phyloP scores from a whole-genome alignment of 1,140 invertebrate species.

The Zelostemma sp. region DNA sequence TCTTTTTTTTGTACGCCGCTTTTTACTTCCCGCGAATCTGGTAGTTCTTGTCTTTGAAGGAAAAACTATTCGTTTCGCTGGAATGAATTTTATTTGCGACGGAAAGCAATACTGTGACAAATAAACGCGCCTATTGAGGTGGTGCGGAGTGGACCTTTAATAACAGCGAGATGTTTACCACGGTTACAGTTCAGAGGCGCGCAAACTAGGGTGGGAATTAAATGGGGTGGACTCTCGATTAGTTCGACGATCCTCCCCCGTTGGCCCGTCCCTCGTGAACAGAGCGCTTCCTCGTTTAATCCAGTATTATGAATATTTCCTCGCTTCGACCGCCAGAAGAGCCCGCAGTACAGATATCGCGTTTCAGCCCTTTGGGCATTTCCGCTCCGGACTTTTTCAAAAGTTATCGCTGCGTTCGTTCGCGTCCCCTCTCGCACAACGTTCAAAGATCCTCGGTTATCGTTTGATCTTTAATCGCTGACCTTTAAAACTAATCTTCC shows the following conservation, averaged over 20 bases:
- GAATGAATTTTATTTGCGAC: background rate
- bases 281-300: conserved; percentile 42
- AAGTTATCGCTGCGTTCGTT: conserved; percentile 25
- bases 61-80: background rate
- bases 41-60: conserved; percentile 9
- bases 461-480: conserved; percentile 37
- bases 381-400: conserved; percentile 32
- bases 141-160: conserved; percentile 23
- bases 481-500: conserved; percentile 24
- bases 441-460: conserved; percentile 35
- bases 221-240: conserved; percentile 46
- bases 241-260: conserved; percentile 41
- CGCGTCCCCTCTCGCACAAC: conserved; percentile 14
- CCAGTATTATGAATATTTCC: conserved; percentile 55
- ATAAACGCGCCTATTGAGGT: conserved; percentile 8
- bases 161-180: conserved; percentile 26
- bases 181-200: conserved; percentile 17
- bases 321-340: conserved; percentile 32
- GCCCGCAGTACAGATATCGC: conserved; percentile 20
- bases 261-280: conserved; percentile 28
- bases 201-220: conserved; percentile 33
- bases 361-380: conserved; percentile 40
- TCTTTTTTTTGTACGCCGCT: conserved; percentile 19
- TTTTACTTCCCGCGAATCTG: conserved; percentile 8
- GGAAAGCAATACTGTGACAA: background rate